These are phyloP conservation scores for Tautogolabrus adspersus DNA, from an alignment of 2,113 vertebrate species.

Conservation along the genomic window DNA sequence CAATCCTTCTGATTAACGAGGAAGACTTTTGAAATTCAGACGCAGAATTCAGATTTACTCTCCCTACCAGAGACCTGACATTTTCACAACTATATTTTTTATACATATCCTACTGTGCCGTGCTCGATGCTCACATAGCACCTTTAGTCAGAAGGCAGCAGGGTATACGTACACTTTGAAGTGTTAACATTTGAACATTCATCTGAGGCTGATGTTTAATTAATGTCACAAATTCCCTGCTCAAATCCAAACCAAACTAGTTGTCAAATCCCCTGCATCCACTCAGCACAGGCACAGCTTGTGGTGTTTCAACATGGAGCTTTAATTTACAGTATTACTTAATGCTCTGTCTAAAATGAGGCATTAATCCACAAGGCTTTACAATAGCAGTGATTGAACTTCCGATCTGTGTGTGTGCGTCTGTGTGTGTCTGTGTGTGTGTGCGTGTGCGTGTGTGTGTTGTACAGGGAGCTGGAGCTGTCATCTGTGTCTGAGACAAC, in stretches of 20 bases:
- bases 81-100: background rate
- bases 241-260: conserved; percentile 57
- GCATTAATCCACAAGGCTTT: conserved; percentile 72
- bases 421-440: conserved; percentile 41
- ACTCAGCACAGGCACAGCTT: conserved; percentile 54
- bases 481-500: conserved; percentile 93
- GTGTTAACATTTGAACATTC: conserved; percentile 27
- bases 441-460: conserved; percentile 53
- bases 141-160: conserved; percentile 11
- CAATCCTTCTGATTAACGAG: conserved; percentile 36
- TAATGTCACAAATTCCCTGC: conserved; percentile 64
- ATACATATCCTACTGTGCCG: background rate
- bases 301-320: conserved; percentile 60
- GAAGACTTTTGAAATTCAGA: conserved; percentile 6
- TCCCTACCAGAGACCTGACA: background rate
- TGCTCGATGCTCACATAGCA: background rate
- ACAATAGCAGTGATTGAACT: conserved; percentile 70
- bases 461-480: conserved; percentile 94
- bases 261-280: conserved; percentile 66
- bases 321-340: conserved; percentile 76
- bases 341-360: conserved; percentile 60
- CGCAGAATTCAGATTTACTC: conserved; percentile 16
- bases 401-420: conserved; percentile 55
- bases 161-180: conserved; percentile 21
- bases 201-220: conserved; percentile 61